These are phyloP conservation scores for Sycobia sp. DNA, from an alignment of 1,140 invertebrate genomes.

Conservation along the genomic window DNA sequence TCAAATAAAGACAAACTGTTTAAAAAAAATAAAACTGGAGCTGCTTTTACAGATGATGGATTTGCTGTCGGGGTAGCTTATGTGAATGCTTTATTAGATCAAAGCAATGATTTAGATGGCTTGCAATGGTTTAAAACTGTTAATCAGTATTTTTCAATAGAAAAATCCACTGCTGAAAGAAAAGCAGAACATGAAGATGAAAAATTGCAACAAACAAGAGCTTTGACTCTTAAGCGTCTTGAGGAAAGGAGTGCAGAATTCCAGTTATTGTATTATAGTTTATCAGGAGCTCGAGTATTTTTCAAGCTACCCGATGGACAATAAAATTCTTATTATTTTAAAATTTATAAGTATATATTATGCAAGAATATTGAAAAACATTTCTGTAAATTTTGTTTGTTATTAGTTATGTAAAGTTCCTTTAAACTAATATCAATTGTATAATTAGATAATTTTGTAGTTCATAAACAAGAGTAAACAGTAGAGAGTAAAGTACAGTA, in stretches of 20 bases:
- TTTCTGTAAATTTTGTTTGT: conserved; percentile 29
- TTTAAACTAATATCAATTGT: not conserved
- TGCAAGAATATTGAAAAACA: conserved; percentile 11
- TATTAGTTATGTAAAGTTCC: conserved; percentile 12
- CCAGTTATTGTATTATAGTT: conserved; percentile 86
- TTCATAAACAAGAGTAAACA: conserved; percentile 3
- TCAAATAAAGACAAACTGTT: conserved; percentile 91
- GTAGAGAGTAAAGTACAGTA: no score
- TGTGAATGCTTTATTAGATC: conserved; percentile 73
- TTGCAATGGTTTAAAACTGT: conserved; percentile 96
- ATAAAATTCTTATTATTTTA: conserved; percentile 3
- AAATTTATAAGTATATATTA: conserved; percentile 9
- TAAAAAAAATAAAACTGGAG: conserved; percentile 83
- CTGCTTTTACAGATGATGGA: conserved; percentile 96
- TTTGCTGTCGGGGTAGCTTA: conserved; percentile 92
- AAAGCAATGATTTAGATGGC: conserved; percentile 84
- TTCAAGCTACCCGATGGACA: conserved; percentile 68
- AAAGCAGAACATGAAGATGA: conserved; percentile 68
- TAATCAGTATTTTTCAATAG: conserved; percentile 70
- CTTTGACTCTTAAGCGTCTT: conserved; percentile 87
- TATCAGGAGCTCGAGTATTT: conserved; percentile 93
- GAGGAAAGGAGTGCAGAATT: conserved; percentile 87
- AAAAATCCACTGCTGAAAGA: conserved; percentile 48
- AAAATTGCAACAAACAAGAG: conserved; percentile 91
- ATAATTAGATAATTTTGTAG: not conserved